phyloP scores from a whole-genome alignment of 2,888 invertebrate genomes.

The Heliconius erato region DNA sequence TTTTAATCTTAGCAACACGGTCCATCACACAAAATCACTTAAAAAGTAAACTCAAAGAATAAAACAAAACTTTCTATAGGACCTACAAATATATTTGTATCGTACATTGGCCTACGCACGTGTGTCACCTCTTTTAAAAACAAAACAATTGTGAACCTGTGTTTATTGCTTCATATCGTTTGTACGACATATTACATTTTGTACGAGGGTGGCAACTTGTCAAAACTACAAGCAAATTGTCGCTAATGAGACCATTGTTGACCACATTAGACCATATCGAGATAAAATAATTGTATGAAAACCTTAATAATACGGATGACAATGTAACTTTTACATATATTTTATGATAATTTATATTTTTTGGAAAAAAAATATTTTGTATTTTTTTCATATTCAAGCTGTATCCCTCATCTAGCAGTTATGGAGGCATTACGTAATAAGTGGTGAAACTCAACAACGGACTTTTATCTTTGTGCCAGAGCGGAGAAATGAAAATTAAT shows the following conservation, averaged over 20 bases:
- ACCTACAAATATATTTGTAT: neutral
- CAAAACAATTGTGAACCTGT: slow-evolving; percentile 40
- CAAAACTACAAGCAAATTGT: slow-evolving; percentile 30
- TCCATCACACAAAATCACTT: slow-evolving; percentile 30
- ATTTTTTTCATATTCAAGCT: too few relatives aligned
- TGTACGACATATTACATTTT: slow-evolving; percentile 20
- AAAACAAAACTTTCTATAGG: slow-evolving; percentile 29
- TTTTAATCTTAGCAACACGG: slow-evolving; percentile 21
- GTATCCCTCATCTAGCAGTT: too few relatives aligned
- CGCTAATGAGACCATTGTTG: slow-evolving; percentile 29
- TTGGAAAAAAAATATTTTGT: neutral
- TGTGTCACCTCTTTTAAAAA: slow-evolving; percentile 38
- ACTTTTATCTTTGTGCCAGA: too few relatives aligned
- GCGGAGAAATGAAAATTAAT: too few relatives aligned
- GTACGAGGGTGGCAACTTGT: slow-evolving; percentile 26
- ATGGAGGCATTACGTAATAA: too few relatives aligned
- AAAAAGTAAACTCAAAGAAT: slow-evolving; percentile 14
- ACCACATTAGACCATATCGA: slow-evolving; percentile 16
- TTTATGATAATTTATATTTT: neutral
- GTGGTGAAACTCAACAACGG: too few relatives aligned
- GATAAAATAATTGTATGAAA: slow-evolving; percentile 8
- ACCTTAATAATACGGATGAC: neutral
- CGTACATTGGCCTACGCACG: slow-evolving; percentile 31
- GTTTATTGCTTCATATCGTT: slow-evolving; percentile 35
- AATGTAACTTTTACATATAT: neutral